phyloP scores from a whole-genome alignment of 1,140 invertebrate species.

The Sminthurides bifidus region DNA sequence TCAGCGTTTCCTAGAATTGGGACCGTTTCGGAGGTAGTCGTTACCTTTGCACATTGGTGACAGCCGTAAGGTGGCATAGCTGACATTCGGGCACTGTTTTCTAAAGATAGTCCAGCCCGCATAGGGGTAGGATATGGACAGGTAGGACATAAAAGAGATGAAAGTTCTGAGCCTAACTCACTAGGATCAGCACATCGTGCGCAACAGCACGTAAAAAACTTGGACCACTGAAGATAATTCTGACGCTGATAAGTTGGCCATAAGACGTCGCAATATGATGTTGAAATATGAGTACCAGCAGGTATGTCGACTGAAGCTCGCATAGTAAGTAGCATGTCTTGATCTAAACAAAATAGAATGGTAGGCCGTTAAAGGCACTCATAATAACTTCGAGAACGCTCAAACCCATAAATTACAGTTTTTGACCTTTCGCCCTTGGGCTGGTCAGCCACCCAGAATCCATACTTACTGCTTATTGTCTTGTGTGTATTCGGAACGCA shows the following conservation, averaged over 20 bases:
- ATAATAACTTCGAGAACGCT: too few species aligned
- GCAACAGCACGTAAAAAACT: constrained; percentile 36
- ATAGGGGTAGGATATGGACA: constrained; percentile 16
- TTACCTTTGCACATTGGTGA: too few species aligned
- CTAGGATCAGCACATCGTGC: constrained; percentile 34
- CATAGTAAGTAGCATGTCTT: constrained; percentile 26
- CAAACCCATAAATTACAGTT: too few species aligned
- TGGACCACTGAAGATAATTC: constrained; percentile 34
- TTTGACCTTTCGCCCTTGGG: too few species aligned
- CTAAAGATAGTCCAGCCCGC: too few species aligned
- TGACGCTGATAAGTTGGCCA: constrained; percentile 35
- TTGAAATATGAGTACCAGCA: constrained; percentile 34
- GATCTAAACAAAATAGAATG: not conserved
- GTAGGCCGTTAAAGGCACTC: too few species aligned
- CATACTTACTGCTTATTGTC: constrained; percentile 21
- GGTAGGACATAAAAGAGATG: constrained; percentile 21
- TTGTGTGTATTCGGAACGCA: constrained; percentile 35
- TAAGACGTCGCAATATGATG: constrained; percentile 36
- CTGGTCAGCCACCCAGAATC: too few species aligned
- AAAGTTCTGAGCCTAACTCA: constrained; percentile 31
- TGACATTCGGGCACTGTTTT: too few species aligned
- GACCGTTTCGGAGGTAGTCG: too few species aligned
- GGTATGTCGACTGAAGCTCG: constrained; percentile 34
- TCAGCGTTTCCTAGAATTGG: constrained; percentile 14
- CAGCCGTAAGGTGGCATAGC: too few species aligned